Evolutionary conservation across 2,888 invertebrate species (phyloP), one percentile per base, ranked within the genome.

Genomic region (Rhyacophila evoluta): DNA sequence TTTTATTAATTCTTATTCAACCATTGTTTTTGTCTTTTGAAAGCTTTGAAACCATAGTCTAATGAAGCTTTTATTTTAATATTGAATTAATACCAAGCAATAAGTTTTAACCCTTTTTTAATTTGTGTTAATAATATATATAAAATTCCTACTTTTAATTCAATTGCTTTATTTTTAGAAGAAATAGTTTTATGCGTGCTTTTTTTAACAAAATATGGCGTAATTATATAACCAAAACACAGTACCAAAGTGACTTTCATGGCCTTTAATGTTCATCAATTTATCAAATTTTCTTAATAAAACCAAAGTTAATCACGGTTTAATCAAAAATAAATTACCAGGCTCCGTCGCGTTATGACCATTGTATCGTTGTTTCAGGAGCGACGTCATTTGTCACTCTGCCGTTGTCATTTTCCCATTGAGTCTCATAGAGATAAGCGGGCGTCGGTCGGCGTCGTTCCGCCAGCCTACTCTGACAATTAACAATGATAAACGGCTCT

Each of bases 401-500:
- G 36, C 27, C 72, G 55, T 55, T 55, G 55, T 55, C 55, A 55
- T 55, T 55, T 55, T 55, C 37, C 72, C 72, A 72, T 72, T 72
- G 72, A 72, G 72, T 10, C 37, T 33, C 36, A 27, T 37, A 36
- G 37, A 72, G 72, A 37, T 72, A 72, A 37, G 37, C 38, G 37
- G 37, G 72, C 72, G 70, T 36, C 36, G 70, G n/a, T 33, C 70
- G 37, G 72, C 72, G 70, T 36, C 36, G 70, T 29, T 33, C 70
- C 72, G 15, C 37, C 38, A 72, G 72, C 72, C 72, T 72, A 55
- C 72, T 37, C 27, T 72, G 72, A 72, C 72, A 72, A 72, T 72
- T 72, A 72, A 72, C 72, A 72, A 72, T 72, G 72, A 72, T 72
- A 72, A 72, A 72, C 37, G 72, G 38, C 38, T 27, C 72, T 70